Base-by-base conservation (phyloP, 2,888 invertebrate species). In the Pyrrhosoma nymphula region DNA sequence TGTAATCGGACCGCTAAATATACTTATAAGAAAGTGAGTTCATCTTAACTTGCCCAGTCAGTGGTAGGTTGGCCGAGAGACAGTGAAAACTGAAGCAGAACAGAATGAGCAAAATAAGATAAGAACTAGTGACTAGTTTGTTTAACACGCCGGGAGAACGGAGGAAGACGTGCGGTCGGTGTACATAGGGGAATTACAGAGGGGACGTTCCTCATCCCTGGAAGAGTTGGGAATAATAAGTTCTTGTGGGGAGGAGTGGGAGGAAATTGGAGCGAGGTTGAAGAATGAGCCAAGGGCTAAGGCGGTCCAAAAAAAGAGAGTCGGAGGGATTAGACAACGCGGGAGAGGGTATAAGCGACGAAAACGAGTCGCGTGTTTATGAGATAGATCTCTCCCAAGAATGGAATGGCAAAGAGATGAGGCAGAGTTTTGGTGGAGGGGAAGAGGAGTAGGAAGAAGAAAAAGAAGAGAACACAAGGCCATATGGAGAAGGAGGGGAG, bases 331-430 rank as follows among this genome's bases (percentile, higher is more conserved):
- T 63, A 93, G 60, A 93, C 39, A 26, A 35, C 90, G 39, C 63
- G 69, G 47, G 69, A 60, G 60, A 91, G 60, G 35, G 93, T 69
- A 93, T 93, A 75, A 69, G 69, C 55, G 69, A n/a, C 69, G 75
- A 93, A 93, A 82, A 93, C 47, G 75, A 93, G 93, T 93, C 69
- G 93, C 55, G 69, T 69, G 82, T 35, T 82, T 35, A 82, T 82
- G 93, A 93, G 93, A 55, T n/a, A 63, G 63, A 63, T 56, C 56
- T 89, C 56, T 89, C 8, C 47, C 89, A n/a, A 55, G 89, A 60
- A 91, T 60, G 60, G 60, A 60, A 60, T 20, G 60, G 91, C 23
- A 82, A 16, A 14, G 63, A 12, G 60, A 69, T 93, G 91, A 91
- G 69, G 69, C 60, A 69, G 69, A n/a, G 69, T 23, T 69, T 91